Percentiles rank a stretch among this genome's conserved stretches.
These are phyloP conservation scores for Panorpa germanica DNA, from an alignment of 2,888 invertebrate species.

Conservation along the genomic window DNA sequence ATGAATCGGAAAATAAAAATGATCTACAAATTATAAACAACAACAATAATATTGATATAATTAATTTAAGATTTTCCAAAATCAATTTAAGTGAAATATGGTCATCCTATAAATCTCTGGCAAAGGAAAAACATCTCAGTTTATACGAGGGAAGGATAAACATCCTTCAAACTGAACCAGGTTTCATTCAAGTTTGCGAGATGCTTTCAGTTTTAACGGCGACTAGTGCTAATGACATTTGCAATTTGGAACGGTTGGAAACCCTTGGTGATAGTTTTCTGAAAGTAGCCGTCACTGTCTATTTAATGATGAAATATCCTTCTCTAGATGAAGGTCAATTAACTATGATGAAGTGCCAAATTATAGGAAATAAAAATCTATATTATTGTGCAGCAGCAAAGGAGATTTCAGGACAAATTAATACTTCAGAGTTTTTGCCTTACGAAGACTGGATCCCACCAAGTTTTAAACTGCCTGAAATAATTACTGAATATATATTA, in stretches of 20 bases:
- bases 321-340: conserved; percentile 58
- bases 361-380: conserved; percentile 66
- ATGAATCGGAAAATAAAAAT: too few relatives aligned
- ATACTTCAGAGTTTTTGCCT: conserved; percentile 42
- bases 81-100: too few relatives aligned
- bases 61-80: conserved; percentile 26
- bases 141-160: too few relatives aligned
- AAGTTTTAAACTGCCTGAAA: conserved; percentile 39
- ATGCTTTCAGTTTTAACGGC: conserved; percentile 46
- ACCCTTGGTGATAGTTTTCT: conserved; percentile 80
- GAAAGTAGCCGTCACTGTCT: conserved; percentile 58
- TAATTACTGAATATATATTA: conserved; percentile 18
- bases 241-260: conserved; percentile 67
- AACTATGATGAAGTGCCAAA: conserved; percentile 46
- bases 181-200: conserved; percentile 28
- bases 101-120: too few relatives aligned
- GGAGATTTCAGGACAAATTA: too few relatives aligned
- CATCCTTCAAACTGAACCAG: conserved; percentile 21
- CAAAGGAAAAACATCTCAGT: too few relatives aligned
- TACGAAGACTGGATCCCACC: conserved; percentile 66
- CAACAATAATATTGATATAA: conserved; percentile 47
- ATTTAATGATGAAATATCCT: conserved; percentile 48
- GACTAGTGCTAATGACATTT: conserved; percentile 50
- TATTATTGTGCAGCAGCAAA: conserved; percentile 36
- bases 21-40: conserved; percentile 40